Conservation (phyloP, 2,797 vertebrate species). For the Peromyscus eremicus region DNA sequence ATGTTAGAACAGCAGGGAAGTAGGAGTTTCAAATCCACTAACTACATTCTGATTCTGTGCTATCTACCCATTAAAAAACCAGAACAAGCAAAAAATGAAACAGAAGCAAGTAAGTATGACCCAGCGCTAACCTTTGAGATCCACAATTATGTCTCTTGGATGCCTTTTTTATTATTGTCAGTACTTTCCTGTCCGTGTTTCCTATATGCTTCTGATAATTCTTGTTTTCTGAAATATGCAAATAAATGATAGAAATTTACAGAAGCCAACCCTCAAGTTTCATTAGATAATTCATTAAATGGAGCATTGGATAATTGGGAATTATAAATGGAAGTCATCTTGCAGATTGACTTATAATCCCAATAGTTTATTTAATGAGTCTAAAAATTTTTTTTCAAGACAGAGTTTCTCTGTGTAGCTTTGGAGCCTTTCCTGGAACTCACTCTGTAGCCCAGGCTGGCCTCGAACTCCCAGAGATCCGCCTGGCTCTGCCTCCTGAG, state of each 20-base stretch:
- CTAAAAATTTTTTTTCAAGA: background rate
- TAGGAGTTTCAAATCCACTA: background rate
- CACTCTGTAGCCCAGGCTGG: no score
- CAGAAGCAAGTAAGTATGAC: background rate
- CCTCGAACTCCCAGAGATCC: no score
- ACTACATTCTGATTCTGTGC: background rate
- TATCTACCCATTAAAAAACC: background rate
- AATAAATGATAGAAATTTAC: conserved; percentile 26
- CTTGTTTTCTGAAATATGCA: conserved; percentile 40
- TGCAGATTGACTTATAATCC: background rate
- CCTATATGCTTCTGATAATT: background rate
- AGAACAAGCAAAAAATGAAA: background rate
- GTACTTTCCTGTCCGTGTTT: background rate
- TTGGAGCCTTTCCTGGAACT: no score
- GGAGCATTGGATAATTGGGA: background rate
- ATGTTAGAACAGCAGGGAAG: background rate
- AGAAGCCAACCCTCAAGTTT: background rate
- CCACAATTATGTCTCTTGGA: background rate
- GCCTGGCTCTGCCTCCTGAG: no score
- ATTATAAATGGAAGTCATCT: background rate
- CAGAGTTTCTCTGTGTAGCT: no score
- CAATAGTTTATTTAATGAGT: background rate
- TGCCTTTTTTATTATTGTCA: background rate
- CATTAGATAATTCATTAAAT: conserved; percentile 41
- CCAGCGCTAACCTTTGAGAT: background rate